Conservation (phyloP, 2,888 invertebrate species). For the Caenorhabditis sp. region DNA sequence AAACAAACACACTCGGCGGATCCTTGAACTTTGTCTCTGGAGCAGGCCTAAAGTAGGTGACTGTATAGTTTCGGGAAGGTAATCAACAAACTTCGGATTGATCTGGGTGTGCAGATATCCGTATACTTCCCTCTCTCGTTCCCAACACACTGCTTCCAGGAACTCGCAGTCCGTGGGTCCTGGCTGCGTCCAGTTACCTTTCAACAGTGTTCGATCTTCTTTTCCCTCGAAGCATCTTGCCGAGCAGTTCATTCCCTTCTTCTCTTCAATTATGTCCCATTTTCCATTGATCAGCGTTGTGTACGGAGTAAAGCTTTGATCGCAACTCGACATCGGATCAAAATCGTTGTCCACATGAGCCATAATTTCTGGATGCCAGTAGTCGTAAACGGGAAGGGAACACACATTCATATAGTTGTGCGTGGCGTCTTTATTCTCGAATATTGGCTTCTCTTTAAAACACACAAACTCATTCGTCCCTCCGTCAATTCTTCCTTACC, state of each 20-base stretch:
- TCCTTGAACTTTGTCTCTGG: not conserved
- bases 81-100: conserved; percentile 26
- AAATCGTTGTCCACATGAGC: conserved; percentile 14
- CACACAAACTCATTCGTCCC: too few relatives aligned
- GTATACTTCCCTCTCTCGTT: conserved; percentile 18
- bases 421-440: conserved; percentile 13
- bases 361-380: conserved; percentile 36
- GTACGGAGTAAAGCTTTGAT: conserved; percentile 17
- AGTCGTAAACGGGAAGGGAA: conserved; percentile 42
- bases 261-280: conserved; percentile 36
- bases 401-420: conserved; percentile 48
- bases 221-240: conserved; percentile 21
- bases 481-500: too few relatives aligned
- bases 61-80: too few relatives aligned
- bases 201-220: not conserved
- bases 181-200: conserved; percentile 3
- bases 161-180: conserved; percentile 34
- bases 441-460: too few relatives aligned
- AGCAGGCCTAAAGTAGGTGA: not conserved
- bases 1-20: conserved; percentile 40
- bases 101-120: conserved; percentile 48
- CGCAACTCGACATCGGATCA: not conserved
- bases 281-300: conserved; percentile 19
- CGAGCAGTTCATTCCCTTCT: conserved; percentile 20
- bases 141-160: conserved; percentile 42